phyloP scores from a whole-genome alignment of 2,113 vertebrate genomes.

The Colaptes auratus region DNA sequence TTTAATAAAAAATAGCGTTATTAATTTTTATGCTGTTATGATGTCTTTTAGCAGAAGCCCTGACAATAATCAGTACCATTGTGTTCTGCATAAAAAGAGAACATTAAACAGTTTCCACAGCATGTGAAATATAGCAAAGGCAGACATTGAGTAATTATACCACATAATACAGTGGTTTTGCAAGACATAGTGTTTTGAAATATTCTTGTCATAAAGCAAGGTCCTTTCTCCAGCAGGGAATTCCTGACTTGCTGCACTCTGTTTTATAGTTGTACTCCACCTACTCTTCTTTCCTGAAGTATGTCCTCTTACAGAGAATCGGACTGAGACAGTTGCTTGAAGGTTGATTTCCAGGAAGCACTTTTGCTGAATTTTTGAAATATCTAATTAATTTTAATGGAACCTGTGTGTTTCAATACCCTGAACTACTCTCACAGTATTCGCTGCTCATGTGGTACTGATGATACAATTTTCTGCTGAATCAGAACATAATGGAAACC shows the following conservation, averaged over 20 bases:
- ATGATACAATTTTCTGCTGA: conserved; percentile 48
- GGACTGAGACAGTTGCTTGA: not conserved
- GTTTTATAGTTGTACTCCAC: not conserved
- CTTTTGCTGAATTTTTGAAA: not conserved
- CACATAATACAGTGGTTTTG: not conserved
- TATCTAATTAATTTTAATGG: conserved; percentile 14
- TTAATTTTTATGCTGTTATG: not conserved
- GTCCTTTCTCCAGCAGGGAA: not conserved
- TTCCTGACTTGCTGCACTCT: not conserved
- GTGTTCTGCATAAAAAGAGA: not conserved
- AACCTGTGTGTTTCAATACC: conserved; percentile 17
- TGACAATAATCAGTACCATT: not conserved
- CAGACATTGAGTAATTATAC: not conserved
- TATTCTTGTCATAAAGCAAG: not conserved
- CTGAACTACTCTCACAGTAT: conserved; percentile 14
- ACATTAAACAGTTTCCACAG: not conserved
- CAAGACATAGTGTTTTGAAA: not conserved
- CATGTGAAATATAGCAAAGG: not conserved
- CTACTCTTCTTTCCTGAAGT: not conserved
- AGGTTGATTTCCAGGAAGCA: not conserved
- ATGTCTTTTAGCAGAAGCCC: not conserved
- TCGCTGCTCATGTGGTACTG: not conserved
- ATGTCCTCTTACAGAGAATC: not conserved
- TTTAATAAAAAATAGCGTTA: not conserved
- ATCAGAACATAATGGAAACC: conserved; percentile 48